Conservation (phyloP, 1,140 invertebrate species). For the Carposina sasakii region DNA sequence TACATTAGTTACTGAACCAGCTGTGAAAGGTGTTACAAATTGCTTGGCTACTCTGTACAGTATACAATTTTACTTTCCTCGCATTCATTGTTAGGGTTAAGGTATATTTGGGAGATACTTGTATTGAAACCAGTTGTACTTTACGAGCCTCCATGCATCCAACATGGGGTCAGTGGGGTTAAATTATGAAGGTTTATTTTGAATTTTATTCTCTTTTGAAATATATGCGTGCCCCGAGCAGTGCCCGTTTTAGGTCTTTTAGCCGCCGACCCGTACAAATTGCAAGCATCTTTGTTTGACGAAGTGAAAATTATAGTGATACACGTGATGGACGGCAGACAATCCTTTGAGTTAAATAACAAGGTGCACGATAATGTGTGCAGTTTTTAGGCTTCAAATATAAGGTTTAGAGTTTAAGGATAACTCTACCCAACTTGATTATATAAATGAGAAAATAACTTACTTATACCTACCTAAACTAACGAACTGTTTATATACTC, state of each 20-base stretch:
- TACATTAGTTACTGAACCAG: too few relatives aligned
- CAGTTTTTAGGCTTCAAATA: too few relatives aligned
- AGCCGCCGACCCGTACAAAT: constrained; percentile 31
- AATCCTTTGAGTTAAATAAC: too few relatives aligned
- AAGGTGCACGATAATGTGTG: too few relatives aligned
- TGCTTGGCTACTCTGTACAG: constrained; percentile 28
- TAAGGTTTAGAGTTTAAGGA: too few relatives aligned
- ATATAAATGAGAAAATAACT: too few relatives aligned
- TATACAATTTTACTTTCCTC: background rate
- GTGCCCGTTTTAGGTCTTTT: constrained; percentile 35
- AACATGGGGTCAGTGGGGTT: constrained; percentile 41
- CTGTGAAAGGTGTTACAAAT: constrained; percentile 46
- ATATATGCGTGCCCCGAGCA: constrained; percentile 29
- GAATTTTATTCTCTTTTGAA: constrained; percentile 48
- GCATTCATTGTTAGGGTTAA: constrained; percentile 12
- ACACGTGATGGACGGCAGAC: background rate
- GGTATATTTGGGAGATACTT: constrained; percentile 11
- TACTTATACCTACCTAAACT: too few relatives aligned
- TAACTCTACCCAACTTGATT: too few relatives aligned
- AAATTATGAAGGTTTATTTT: constrained; percentile 48
- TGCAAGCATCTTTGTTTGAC: constrained; percentile 34
- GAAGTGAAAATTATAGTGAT: constrained; percentile 14
- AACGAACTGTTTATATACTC: too few relatives aligned
- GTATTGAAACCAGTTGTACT: constrained; percentile 11
- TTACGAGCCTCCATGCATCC: constrained; percentile 29